These are phyloP conservation scores for Seriola dumerili DNA, from an alignment of 2,113 vertebrate species.

Conservation along the genomic window DNA sequence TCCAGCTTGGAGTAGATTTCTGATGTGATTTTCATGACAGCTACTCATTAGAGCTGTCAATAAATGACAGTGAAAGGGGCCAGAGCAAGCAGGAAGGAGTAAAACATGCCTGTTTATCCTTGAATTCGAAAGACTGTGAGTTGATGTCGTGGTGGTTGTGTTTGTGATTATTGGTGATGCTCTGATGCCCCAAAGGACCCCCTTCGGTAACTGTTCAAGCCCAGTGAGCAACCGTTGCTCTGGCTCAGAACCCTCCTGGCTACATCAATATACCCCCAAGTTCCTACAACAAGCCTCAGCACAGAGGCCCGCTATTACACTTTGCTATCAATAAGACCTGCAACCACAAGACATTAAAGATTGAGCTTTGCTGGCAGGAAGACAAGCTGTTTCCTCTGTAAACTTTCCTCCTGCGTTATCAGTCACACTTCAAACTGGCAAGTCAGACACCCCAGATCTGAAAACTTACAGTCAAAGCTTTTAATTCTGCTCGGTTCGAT, in stretches of 20 bases:
- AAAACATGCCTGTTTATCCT: not conserved
- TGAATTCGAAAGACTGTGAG: constrained; percentile 22
- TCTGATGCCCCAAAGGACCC: constrained; percentile 49
- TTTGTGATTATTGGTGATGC: constrained; percentile 68
- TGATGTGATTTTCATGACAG: constrained; percentile 8
- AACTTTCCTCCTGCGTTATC: constrained; percentile 72
- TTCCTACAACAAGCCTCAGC: constrained; percentile 64
- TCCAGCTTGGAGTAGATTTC: not conserved
- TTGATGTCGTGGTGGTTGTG: constrained; percentile 58
- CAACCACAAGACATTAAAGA: constrained; percentile 61
- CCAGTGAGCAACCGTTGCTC: constrained; percentile 69
- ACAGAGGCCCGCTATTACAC: constrained; percentile 47
- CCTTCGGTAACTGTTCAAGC: constrained; percentile 72
- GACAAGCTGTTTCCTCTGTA: constrained; percentile 71
- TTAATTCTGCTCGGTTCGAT: constrained; percentile 77
- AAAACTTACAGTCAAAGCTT: constrained; percentile 76
- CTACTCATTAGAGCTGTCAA: constrained; percentile 7
- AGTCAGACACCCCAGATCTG: constrained; percentile 68
- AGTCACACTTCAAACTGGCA: constrained; percentile 77
- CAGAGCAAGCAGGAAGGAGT: not conserved
- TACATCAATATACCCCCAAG: constrained; percentile 78
- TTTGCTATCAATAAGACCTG: constrained; percentile 61
- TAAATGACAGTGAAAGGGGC: constrained; percentile 16
- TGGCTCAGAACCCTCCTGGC: constrained; percentile 71
- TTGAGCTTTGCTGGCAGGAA: constrained; percentile 64